Evolutionary conservation across 2,797 vertebrate species (phyloP).

Genomic region (Aphelocoma californica): DNA sequence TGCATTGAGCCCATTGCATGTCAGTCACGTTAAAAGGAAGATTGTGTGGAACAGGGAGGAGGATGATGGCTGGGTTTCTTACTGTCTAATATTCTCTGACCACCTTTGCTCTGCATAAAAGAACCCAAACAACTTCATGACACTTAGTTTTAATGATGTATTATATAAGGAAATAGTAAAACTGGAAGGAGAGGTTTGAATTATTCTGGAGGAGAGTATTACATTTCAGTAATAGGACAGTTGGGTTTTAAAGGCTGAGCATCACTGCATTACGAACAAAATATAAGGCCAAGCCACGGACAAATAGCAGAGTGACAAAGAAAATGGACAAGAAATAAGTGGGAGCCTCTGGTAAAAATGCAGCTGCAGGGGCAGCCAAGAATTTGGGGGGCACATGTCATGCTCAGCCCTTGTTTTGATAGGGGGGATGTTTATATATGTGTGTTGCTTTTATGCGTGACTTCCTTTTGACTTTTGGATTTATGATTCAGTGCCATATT

Average conservation of each 20-base stretch:
- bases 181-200: not conserved
- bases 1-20: not conserved
- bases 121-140: not conserved
- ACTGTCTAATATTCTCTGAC: not conserved
- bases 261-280: not conserved
- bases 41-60: not conserved
- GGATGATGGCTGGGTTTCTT: not conserved
- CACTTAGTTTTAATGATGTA: not conserved
- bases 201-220: not conserved
- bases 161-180: not conserved
- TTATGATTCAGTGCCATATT: slow-evolving; percentile 3
- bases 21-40: not conserved
- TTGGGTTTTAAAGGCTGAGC: not conserved
- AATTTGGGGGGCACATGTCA: not conserved
- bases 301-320: not conserved
- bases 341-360: not conserved
- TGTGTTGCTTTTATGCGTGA: not conserved
- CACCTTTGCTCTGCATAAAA: not conserved
- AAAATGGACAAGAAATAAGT: not conserved
- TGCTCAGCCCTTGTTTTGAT: not conserved
- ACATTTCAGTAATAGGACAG: not conserved
- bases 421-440: not conserved
- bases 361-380: not conserved
- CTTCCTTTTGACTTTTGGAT: slow-evolving; percentile 14
- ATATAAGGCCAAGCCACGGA: not conserved